A percentile compares a stretch with the other conserved stretches of the same genome.
phyloP scores from a whole-genome alignment of 2,113 vertebrate genomes.

The Eira barbara region DNA sequence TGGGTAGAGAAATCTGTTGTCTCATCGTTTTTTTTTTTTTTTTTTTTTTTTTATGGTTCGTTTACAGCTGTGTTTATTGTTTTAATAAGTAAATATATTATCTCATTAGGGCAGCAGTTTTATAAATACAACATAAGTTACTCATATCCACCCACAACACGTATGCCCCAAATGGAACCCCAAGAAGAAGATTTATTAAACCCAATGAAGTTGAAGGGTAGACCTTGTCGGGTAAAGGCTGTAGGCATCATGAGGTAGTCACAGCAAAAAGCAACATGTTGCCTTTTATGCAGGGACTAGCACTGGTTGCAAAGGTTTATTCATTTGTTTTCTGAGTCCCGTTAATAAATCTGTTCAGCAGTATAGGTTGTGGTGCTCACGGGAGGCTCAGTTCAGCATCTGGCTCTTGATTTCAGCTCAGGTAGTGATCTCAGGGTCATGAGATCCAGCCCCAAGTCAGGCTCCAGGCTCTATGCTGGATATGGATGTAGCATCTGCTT shows the following conservation, averaged over 20 bases:
- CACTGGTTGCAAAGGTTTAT: neutral
- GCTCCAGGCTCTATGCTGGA: neutral
- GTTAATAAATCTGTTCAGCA: conserved; percentile 55
- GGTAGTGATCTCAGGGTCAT: neutral
- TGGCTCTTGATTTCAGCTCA: neutral
- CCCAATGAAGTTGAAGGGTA: neutral
- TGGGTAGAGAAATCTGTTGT: conserved; percentile 76
- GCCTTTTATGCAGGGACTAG: conserved; percentile 2
- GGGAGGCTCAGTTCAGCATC: neutral
- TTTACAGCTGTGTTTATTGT: conserved; percentile 81
- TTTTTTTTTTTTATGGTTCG: conserved; percentile 73
- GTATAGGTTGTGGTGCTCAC: neutral
- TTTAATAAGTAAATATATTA: conserved; percentile 82
- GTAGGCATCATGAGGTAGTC: conserved; percentile 19
- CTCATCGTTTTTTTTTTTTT: conserved; percentile 68
- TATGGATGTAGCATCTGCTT: neutral
- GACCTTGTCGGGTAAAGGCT: neutral
- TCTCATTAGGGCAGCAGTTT: conserved; percentile 75
- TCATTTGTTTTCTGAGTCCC: neutral
- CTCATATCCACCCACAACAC: neutral
- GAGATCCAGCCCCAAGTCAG: neutral
- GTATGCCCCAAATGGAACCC: neutral
- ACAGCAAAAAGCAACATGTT: conserved; percentile 41
- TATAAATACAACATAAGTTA: conserved; percentile 55
- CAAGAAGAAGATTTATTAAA: neutral